Conservation (phyloP, 2,888 invertebrate species). For the Panopea generosa region DNA sequence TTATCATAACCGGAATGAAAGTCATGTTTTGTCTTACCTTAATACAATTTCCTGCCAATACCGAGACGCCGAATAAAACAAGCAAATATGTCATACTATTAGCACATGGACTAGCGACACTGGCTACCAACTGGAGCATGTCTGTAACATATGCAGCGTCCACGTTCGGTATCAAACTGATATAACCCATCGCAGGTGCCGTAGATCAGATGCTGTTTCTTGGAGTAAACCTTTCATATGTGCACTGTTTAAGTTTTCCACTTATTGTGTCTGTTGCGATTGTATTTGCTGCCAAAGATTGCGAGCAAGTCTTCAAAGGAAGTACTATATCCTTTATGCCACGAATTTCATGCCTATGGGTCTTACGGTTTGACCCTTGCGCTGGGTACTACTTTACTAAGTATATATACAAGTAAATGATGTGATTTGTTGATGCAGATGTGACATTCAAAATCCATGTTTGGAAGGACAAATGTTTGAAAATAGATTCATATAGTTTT, state of each 20-base stretch:
- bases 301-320: constrained; percentile 30
- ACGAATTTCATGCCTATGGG: too few relatives aligned
- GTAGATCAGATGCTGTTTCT: constrained; percentile 46
- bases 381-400: too few relatives aligned
- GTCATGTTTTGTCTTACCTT: background rate
- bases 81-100: constrained; percentile 1
- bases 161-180: too few relatives aligned
- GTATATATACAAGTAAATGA: too few relatives aligned
- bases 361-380: too few relatives aligned
- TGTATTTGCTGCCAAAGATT: constrained; percentile 52
- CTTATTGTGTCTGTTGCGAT: constrained; percentile 59
- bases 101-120: constrained; percentile 56
- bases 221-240: constrained; percentile 31
- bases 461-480: too few relatives aligned
- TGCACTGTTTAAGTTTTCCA: constrained; percentile 48
- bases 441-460: too few relatives aligned
- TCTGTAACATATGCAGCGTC: too few relatives aligned
- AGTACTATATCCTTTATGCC: constrained; percentile 58
- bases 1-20: background rate
- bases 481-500: too few relatives aligned
- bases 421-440: too few relatives aligned
- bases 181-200: constrained; percentile 66
- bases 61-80: background rate
- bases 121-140: too few relatives aligned
- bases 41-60: background rate